Base-by-base conservation (phyloP, 2,113 vertebrate genomes). In the Ammodytes marinus region DNA sequence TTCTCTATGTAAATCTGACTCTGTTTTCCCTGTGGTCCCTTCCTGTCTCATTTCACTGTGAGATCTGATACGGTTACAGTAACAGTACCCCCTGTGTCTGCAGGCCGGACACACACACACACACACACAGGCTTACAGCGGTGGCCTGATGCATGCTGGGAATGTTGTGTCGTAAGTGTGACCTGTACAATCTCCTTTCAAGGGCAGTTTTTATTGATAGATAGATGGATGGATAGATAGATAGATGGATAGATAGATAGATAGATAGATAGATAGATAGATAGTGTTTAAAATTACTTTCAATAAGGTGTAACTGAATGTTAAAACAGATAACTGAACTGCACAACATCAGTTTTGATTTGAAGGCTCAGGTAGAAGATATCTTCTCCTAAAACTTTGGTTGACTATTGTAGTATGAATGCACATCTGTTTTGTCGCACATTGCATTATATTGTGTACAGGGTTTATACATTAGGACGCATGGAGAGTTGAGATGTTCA, bases 31-130 rank as follows among this genome's bases (percentile, higher is more conserved):
- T 68, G 27, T 14, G 15, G 55, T 27, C 46, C 0, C 61, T 80
- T 89, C 76, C 87, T 66, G 65, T 53, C 66, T 84, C 74, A 88
- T 93, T 91, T 92, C 88, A 80, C 86, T 83, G 69, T 4, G 39
- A 75, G 76, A 90, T 82, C 53, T 69, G 83, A 43, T 65, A 65
- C 71, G 54, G 80, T 74, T 47, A 86, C 59, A 12, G 71, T 80
- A 59, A 86, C 86, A 68, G 87, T 52, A 3, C 8, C 17, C 37
- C 13, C 67, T 67, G 70, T 87, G 61, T 74, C 49, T 37, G 5
- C 43, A 4, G n/a, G 60, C 61, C 86, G 27, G 27, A 27, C 27
- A 27, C 27, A 27, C 27, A 27, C 27, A 27, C 27, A 27, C 27
- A 27, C 27, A 27, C 27, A 27, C 27, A 27, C 67, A 19, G 27